phyloP scores from a whole-genome alignment of 2,888 invertebrate species.

The Arctia plantaginis region DNA sequence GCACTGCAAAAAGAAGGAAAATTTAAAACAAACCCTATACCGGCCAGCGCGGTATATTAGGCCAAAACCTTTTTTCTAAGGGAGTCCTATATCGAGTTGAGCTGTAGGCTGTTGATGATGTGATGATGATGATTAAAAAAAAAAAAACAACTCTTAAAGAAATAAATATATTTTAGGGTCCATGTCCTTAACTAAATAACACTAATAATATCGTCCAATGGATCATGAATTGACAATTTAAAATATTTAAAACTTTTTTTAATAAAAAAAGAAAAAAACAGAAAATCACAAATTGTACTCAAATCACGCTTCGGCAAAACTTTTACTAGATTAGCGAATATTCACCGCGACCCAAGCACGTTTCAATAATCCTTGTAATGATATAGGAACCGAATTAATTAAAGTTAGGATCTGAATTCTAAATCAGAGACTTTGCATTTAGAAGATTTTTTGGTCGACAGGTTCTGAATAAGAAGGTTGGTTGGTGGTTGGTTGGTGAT shows the following conservation, averaged over 20 bases:
- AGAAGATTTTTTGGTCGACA: not conserved
- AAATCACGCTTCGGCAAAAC: not conserved
- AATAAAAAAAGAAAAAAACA: not conserved
- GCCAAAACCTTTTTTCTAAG: no score
- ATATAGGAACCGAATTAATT: constrained; percentile 1
- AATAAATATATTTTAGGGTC: not conserved
- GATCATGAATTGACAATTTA: no score
- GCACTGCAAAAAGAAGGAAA: no score
- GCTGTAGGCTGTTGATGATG: no score
- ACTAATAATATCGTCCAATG: no score
- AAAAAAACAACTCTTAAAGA: not conserved
- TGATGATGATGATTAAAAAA: no score
- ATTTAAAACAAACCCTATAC: no score
- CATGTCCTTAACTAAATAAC: not conserved
- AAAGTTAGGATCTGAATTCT: not conserved
- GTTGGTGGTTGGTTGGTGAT: no score
- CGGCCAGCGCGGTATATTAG: no score
- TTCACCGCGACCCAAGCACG: constrained; percentile 1
- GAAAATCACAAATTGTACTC: not conserved
- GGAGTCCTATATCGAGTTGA: no score
- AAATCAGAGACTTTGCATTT: not conserved
- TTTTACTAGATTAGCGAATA: not conserved
- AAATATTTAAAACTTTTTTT: no score
- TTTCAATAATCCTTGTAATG: constrained; percentile 1
- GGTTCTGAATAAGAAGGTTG: no score